A percentile compares a stretch with the other conserved stretches of the same genome.
phyloP scores from a whole-genome alignment of 1,140 invertebrate genomes.

The silkworm (Bombyx mori) region DNA sequence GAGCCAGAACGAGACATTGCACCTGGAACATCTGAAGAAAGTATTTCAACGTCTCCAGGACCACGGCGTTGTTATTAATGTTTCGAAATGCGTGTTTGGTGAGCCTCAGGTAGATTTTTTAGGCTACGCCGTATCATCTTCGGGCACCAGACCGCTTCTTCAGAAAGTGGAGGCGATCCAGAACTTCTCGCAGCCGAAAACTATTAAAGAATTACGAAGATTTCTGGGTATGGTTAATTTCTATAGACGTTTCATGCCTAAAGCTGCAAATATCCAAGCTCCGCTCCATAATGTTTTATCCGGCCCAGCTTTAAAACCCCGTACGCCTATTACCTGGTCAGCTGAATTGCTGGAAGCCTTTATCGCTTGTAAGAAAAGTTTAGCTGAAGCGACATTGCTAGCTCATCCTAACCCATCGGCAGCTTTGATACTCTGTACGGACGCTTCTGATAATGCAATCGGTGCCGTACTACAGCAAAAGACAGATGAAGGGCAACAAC shows the following conservation, averaged over 20 bases:
- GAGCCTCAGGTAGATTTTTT: constrained; percentile 4
- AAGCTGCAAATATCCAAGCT: background rate
- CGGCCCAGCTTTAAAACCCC: background rate
- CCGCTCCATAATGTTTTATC: background rate
- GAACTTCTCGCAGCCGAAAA: constrained; percentile 7
- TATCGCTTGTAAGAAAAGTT: background rate
- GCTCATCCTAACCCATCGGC: background rate
- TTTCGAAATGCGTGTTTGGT: constrained; percentile 8
- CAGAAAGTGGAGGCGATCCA: background rate
- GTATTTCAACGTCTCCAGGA: constrained; percentile 1
- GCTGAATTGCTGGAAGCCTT: background rate
- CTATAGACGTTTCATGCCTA: constrained; percentile 6
- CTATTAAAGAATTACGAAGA: constrained; percentile 5
- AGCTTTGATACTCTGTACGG: background rate
- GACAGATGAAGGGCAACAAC: background rate
- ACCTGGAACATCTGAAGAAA: background rate
- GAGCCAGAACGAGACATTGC: background rate
- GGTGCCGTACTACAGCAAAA: constrained; percentile 6
- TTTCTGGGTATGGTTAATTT: constrained; percentile 14
- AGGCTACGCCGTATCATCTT: constrained; percentile 1
- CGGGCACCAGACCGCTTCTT: constrained; percentile 2
- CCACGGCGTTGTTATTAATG: constrained; percentile 7
- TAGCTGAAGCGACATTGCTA: background rate
- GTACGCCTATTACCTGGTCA: background rate
- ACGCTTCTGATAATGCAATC: background rate